phyloP scores from a whole-genome alignment of 2,888 invertebrate genomes.

The Ferrisia virgata region DNA sequence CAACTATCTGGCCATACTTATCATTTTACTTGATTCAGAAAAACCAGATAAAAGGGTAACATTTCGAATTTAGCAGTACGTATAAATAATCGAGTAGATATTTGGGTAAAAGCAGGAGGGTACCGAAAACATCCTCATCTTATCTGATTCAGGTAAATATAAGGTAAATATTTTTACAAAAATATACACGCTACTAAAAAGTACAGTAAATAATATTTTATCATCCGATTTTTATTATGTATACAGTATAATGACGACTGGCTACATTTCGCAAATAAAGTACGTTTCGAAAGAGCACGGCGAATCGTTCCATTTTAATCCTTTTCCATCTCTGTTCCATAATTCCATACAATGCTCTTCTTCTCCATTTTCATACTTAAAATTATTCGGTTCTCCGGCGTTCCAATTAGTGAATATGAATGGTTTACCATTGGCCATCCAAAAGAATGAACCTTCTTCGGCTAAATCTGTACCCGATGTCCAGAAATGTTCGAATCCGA shows the following conservation, averaged over 20 bases:
- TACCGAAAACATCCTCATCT: too few relatives aligned
- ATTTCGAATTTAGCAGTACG: background rate
- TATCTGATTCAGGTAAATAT: background rate
- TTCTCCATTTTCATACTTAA: slow-evolving; percentile 88
- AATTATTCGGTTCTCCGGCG: slow-evolving; percentile 90
- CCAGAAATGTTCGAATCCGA: slow-evolving; percentile 90
- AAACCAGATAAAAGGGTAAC: background rate
- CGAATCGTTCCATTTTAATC: slow-evolving; percentile 89
- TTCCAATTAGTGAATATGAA: slow-evolving; percentile 91
- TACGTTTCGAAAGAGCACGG: slow-evolving; percentile 90
- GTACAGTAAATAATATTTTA: background rate
- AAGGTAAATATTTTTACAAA: background rate
- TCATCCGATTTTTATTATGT: too few relatives aligned
- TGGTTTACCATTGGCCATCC: slow-evolving; percentile 87
- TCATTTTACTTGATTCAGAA: background rate
- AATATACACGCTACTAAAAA: background rate
- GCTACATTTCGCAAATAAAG: slow-evolving; percentile 74
- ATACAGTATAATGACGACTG: too few relatives aligned
- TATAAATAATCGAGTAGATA: background rate
- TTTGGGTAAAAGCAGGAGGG: too few relatives aligned
- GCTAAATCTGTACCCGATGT: slow-evolving; percentile 88
- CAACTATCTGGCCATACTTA: background rate
- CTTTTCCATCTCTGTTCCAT: slow-evolving; percentile 89
- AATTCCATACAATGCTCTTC: slow-evolving; percentile 88
- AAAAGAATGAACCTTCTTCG: slow-evolving; percentile 86